phyloP scores from a whole-genome alignment of 2,888 invertebrate species.

The Frankliniella intonsa region DNA sequence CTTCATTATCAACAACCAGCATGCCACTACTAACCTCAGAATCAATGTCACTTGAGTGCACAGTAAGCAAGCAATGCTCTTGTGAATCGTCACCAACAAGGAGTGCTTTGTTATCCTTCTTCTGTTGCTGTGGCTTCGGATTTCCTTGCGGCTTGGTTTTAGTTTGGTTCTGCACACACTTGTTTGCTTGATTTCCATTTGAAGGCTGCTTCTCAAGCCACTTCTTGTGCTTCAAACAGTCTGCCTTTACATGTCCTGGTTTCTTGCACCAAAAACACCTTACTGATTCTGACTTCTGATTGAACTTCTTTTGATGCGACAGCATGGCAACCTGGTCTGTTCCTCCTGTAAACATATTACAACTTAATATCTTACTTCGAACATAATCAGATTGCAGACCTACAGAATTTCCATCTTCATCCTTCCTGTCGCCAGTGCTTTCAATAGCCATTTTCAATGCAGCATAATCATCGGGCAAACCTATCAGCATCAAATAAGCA shows the following conservation, averaged over 20 bases:
- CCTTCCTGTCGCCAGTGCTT: no score
- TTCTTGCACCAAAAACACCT: neutral
- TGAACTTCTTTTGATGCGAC: neutral
- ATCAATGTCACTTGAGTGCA: neutral
- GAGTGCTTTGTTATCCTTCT: neutral
- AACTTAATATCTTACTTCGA: neutral
- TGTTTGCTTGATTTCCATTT: neutral
- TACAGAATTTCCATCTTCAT: no score
- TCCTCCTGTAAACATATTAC: neutral
- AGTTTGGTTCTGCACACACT: no score
- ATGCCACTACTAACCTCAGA: neutral
- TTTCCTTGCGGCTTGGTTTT: no score
- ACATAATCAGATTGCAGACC: neutral
- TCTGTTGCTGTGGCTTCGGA: neutral
- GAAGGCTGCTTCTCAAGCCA: neutral
- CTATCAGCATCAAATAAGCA: neutral
- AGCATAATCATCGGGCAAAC: neutral
- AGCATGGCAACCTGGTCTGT: neutral
- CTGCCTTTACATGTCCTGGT: neutral
- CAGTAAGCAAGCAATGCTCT: no score
- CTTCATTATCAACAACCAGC: neutral
- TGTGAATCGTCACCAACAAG: neutral
- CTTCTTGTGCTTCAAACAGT: neutral
- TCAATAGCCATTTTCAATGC: neutral
- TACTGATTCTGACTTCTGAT: neutral